phyloP scores from a whole-genome alignment of 2,888 invertebrate genomes.

The Hanleya hanleyi region DNA sequence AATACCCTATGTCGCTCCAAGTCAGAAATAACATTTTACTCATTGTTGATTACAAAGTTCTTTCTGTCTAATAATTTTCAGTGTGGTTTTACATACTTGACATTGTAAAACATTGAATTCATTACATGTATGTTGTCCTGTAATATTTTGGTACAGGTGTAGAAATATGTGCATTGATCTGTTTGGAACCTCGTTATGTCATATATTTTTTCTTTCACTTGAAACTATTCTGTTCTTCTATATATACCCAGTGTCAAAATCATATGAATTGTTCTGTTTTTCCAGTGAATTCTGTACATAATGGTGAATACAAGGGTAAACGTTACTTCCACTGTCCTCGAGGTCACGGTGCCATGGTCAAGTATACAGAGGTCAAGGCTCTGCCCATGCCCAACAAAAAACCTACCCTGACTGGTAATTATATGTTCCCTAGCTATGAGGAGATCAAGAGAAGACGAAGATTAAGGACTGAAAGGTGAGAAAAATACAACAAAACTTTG shows the following conservation, averaged over 20 bases:
- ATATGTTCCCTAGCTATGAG: constrained; percentile 69
- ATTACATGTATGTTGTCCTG: too few relatives aligned
- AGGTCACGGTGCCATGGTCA: constrained; percentile 68
- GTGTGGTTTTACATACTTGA: too few relatives aligned
- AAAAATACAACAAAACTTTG: constrained; percentile 41
- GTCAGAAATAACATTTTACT: too few relatives aligned
- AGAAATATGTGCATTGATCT: too few relatives aligned
- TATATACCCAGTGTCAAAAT: not conserved
- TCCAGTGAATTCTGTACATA: constrained; percentile 66
- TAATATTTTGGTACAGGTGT: too few relatives aligned
- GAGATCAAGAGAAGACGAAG: constrained; percentile 57
- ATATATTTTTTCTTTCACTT: too few relatives aligned
- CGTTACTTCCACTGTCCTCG: constrained; percentile 67
- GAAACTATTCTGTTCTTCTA: too few relatives aligned
- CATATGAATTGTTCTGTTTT: constrained; percentile 1
- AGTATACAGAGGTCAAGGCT: constrained; percentile 54
- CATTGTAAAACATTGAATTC: too few relatives aligned
- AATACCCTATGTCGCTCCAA: too few relatives aligned
- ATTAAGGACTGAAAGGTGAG: constrained; percentile 58
- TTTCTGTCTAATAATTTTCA: too few relatives aligned
- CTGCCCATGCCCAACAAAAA: constrained; percentile 46
- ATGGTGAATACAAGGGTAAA: constrained; percentile 67
- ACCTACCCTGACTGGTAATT: constrained; percentile 60
- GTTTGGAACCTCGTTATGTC: too few relatives aligned
- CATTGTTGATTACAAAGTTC: too few relatives aligned